Evolutionary conservation across 2,797 vertebrate genomes (phyloP).

Genomic region (Myotis vivesi): DNA sequence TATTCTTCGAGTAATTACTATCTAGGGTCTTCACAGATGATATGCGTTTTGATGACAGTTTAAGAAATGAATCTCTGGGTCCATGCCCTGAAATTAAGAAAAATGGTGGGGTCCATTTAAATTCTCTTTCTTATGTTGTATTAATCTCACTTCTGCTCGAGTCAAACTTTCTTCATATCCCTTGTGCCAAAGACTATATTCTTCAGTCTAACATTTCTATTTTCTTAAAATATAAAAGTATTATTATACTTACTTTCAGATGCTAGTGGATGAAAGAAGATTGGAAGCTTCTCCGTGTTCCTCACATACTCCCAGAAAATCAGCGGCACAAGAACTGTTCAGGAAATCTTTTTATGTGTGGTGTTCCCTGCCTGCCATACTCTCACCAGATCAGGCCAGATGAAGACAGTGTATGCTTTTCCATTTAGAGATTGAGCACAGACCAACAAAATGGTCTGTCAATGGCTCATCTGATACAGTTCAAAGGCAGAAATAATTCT

Average conservation of each 20-base stretch:
- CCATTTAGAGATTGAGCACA: neutral
- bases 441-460: neutral
- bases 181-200: neutral
- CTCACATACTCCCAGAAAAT: neutral
- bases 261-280: neutral
- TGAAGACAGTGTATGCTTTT: neutral
- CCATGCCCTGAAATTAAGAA: neutral
- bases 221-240: neutral
- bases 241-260: neutral
- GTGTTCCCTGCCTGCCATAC: neutral
- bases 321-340: neutral
- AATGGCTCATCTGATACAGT: neutral
- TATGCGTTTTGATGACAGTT: neutral
- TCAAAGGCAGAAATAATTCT: conserved; percentile 28
- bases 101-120: neutral
- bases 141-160: neutral
- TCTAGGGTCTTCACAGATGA: conserved; percentile 36
- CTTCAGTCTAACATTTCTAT: neutral
- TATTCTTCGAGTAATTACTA: neutral
- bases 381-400: neutral
- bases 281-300: neutral
- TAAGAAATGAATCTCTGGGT: neutral
- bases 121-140: neutral
- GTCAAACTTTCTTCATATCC: neutral
- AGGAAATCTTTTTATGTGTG: neutral